Conservation (phyloP, 2,888 invertebrate genomes). For the Portevinia maculata region DNA sequence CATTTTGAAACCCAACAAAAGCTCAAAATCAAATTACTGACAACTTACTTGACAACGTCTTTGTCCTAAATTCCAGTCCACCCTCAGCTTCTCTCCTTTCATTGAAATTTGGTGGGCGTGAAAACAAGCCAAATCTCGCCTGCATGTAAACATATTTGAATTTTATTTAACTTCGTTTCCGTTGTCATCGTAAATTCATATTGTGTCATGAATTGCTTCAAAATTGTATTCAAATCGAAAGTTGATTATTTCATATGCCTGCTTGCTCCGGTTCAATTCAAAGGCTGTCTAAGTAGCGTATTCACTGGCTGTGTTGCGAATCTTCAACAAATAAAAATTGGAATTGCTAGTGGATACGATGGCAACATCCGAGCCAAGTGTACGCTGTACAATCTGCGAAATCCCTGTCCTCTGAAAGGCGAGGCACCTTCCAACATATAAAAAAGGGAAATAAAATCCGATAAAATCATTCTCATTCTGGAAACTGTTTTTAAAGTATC, state of each 20-base stretch:
- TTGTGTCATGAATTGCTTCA: conserved; percentile 52
- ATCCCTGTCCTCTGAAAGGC: not conserved
- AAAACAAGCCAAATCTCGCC: not conserved
- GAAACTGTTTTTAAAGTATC: conserved; percentile 49
- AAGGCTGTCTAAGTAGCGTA: conserved; percentile 29
- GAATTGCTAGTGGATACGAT: conserved; percentile 55
- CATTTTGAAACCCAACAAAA: not conserved
- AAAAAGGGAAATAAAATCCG: conserved; percentile 58
- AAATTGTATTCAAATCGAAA: conserved; percentile 60
- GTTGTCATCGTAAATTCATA: conserved; percentile 58
- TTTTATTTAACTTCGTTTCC: conserved; percentile 49
- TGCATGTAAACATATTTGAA: conserved; percentile 19
- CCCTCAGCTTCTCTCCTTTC: not conserved
- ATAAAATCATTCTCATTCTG: conserved; percentile 62
- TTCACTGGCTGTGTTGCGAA: conserved; percentile 18
- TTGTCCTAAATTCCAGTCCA: not conserved
- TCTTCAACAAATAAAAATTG: conserved; percentile 40
- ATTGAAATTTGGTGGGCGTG: not conserved
- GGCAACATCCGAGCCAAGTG: conserved; percentile 42
- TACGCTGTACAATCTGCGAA: conserved; percentile 6
- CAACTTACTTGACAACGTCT: not conserved
- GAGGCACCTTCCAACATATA: not conserved
- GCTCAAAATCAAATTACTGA: conserved; percentile 22
- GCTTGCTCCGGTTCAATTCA: not conserved
- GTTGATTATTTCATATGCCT: conserved; percentile 45